These are phyloP conservation scores for Carabus problematicus DNA, from an alignment of 2,888 invertebrate genomes.

Conservation along the genomic window DNA sequence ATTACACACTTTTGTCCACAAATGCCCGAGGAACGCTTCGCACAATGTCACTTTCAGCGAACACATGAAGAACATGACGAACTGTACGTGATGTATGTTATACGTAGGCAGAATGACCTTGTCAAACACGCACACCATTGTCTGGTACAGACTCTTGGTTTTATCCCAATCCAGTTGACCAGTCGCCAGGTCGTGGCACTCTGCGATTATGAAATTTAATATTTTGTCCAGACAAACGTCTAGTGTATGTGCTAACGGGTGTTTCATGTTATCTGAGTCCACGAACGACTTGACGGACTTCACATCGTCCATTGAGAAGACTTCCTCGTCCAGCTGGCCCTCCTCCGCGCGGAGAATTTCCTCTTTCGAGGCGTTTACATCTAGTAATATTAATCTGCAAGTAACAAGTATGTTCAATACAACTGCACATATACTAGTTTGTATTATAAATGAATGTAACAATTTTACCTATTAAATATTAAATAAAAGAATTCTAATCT, in stretches of 20 bases:
- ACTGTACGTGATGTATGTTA: slow-evolving; percentile 81
- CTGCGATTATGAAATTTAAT: slow-evolving; percentile 71
- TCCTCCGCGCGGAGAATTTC: slow-evolving; percentile 63
- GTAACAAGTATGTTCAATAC: no score
- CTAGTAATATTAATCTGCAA: slow-evolving; percentile 75
- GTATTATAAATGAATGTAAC: slow-evolving; percentile 30
- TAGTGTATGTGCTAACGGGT: slow-evolving; percentile 69
- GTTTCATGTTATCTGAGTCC: slow-evolving; percentile 58
- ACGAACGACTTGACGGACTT: slow-evolving; percentile 57
- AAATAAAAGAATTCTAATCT: slow-evolving; percentile 74
- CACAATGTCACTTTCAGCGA: slow-evolving; percentile 67
- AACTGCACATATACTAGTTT: slow-evolving; percentile 43
- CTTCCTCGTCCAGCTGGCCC: slow-evolving; percentile 59
- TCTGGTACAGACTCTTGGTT: slow-evolving; percentile 67
- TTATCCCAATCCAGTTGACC: slow-evolving; percentile 64
- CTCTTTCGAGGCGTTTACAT: slow-evolving; percentile 71
- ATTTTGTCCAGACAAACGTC: slow-evolving; percentile 81
- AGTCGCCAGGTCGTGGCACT: slow-evolving; percentile 61
- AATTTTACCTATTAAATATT: slow-evolving; percentile 74
- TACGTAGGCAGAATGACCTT: slow-evolving; percentile 82
- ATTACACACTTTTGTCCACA: slow-evolving; percentile 78
- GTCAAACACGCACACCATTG: slow-evolving; percentile 76
- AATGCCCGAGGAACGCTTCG: slow-evolving; percentile 71
- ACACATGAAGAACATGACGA: slow-evolving; percentile 75
- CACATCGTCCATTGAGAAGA: slow-evolving; percentile 68